phyloP scores from a whole-genome alignment of 2,113 vertebrate species.

The Balaeniceps rex region DNA sequence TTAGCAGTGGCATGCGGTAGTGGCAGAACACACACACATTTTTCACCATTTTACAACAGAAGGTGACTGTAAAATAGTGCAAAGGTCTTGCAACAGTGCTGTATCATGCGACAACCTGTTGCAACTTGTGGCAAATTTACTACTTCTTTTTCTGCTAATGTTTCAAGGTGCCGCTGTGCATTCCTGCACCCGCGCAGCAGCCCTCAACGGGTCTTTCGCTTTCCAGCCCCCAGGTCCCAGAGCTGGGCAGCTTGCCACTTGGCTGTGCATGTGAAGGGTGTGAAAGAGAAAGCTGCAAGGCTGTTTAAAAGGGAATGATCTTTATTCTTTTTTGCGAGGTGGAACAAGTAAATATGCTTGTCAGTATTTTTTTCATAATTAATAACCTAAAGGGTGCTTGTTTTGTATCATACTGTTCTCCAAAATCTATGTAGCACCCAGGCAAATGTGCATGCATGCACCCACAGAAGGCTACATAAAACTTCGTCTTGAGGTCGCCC shows the following conservation, averaged over 20 bases:
- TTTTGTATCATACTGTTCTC: not conserved
- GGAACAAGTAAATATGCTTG: not conserved
- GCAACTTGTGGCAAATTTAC: not conserved
- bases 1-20: not conserved
- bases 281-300: not conserved
- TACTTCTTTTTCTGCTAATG: rapidly evolving
- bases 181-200: not conserved
- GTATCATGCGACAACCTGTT: rapidly evolving
- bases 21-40: no score
- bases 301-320: not conserved
- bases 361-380: not conserved
- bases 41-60: not conserved
- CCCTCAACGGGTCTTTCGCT: not conserved
- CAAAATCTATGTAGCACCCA: not conserved
- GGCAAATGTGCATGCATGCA: rapidly evolving
- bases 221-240: not conserved
- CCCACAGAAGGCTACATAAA: not conserved
- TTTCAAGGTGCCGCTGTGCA: not conserved
- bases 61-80: not conserved
- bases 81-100: not conserved
- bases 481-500: rapidly evolving
- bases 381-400: not conserved
- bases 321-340: not conserved
- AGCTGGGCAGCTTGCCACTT: not conserved
- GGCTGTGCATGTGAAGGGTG: not conserved